Percentiles rank a stretch among this genome's conserved stretches.
These are phyloP conservation scores for Sitta carolinensis DNA, from an alignment of 2,797 vertebrate genomes.

Conservation along the genomic window DNA sequence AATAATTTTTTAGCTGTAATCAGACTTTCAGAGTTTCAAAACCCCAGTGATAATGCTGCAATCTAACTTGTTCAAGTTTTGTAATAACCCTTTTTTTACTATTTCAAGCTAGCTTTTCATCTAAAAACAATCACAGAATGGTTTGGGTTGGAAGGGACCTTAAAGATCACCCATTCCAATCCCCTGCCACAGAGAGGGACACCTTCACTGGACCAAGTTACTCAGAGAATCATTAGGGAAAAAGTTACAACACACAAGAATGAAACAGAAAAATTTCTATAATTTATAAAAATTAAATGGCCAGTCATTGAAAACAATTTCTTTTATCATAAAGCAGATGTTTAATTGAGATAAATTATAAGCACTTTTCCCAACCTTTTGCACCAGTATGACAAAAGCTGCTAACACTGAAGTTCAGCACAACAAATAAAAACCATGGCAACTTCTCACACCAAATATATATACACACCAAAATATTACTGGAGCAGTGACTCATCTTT, in stretches of 20 bases:
- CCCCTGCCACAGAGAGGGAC: no score
- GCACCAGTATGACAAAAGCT: background rate
- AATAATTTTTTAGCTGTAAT: background rate
- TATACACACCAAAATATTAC: background rate
- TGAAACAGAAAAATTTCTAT: background rate
- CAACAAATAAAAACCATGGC: background rate
- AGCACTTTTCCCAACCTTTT: background rate
- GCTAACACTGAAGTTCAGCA: background rate
- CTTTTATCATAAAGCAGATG: background rate
- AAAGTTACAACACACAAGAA: background rate
- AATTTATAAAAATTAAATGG: background rate
- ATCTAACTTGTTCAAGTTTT: background rate
- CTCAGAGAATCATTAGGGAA: background rate
- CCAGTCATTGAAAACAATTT: background rate
- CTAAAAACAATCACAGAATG: background rate
- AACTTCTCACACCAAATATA: background rate
- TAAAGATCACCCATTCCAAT: background rate
- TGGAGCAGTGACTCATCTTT: background rate
- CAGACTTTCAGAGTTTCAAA: background rate
- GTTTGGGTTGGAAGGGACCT: background rate
- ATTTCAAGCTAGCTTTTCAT: background rate
- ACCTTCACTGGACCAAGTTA: background rate
- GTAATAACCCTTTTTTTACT: background rate
- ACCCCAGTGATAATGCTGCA: background rate
- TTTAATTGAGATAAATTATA: background rate